Conservation (phyloP, 2,113 vertebrate genomes). For the Menidia beryllina region DNA sequence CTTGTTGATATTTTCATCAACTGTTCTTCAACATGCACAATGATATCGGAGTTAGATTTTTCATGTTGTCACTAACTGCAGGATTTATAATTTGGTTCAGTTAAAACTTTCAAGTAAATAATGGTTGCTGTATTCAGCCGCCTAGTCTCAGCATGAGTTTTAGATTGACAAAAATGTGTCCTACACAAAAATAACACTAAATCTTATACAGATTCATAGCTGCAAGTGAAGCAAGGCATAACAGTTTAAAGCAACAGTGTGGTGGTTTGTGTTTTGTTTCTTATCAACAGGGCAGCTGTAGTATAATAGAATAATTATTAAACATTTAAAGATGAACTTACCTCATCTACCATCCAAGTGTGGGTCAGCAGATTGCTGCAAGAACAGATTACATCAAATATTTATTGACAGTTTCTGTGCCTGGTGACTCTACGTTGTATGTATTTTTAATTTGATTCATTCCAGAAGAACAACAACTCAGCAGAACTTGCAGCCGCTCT, state of each 20-base stretch:
- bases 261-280: too few species aligned
- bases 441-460: neutral
- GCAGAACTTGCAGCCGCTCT: neutral
- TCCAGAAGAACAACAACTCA: neutral
- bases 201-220: too few species aligned
- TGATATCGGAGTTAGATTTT: too few species aligned
- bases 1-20: neutral
- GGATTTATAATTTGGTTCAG: too few species aligned
- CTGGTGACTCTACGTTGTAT: neutral
- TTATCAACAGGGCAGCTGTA: too few species aligned
- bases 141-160: neutral
- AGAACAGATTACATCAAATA: neutral
- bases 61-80: too few species aligned
- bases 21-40: neutral
- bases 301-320: neutral
- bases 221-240: too few species aligned
- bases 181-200: neutral
- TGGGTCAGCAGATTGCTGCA: neutral
- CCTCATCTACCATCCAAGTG: too few species aligned
- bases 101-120: too few species aligned
- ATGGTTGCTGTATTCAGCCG: neutral
- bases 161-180: neutral
- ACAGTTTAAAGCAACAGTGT: too few species aligned
- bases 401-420: neutral
- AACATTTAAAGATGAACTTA: too few species aligned